Base-by-base conservation (phyloP, 2,797 vertebrate genomes). In the Sebastes paucispinis region DNA sequence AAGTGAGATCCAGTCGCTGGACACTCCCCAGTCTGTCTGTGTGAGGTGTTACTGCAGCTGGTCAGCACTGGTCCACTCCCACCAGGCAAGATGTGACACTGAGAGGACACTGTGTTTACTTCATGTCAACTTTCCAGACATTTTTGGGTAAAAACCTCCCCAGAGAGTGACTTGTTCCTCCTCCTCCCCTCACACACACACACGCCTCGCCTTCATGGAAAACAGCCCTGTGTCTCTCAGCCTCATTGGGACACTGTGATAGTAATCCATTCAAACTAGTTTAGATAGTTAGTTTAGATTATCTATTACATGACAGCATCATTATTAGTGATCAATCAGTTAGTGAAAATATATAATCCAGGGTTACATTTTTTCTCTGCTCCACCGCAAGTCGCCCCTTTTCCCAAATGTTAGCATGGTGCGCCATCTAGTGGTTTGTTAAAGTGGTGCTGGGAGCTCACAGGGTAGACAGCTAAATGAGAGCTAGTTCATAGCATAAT, bases 401-500 rank as follows among this genome's bases (percentile, higher is more conserved):
- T 25, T 24, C 16, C 12, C 6, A 22, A 75, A 67, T 47, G 2
- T 67, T 78, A 71, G 89, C n/a, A 18, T 58, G 6, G 62, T 4
- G 57, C 47, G 92, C 81, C 93, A 93, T 87, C 95, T 93, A 82
- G 83, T 83, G 95, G 91, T 74, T 71, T 13, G 24, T 69, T 25
- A 0, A 69, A 14, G 71, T 34, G 20, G 11, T 71, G 69, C 77
- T 32, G 0, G 32, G 24, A 81, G 68, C 75, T 25, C 54, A 22
- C 57, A 65, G 5, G 39, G 0, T 43, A 9, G 12, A 55, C 0
- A 8, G 16, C 6, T 24, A 25, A 69, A 60, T n/a, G 58, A 71
- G 57, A 75, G 66, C 68, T 50, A 71, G 63, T 67, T 66, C 12
- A 22, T 27, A 2, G 14, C 5, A 16, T 64, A 25, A 25, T 8